Percentiles rank a stretch among this genome's conserved stretches.
Evolutionary conservation across 2,113 vertebrate genomes (phyloP).

Genomic region (Lepidothrix coronata): DNA sequence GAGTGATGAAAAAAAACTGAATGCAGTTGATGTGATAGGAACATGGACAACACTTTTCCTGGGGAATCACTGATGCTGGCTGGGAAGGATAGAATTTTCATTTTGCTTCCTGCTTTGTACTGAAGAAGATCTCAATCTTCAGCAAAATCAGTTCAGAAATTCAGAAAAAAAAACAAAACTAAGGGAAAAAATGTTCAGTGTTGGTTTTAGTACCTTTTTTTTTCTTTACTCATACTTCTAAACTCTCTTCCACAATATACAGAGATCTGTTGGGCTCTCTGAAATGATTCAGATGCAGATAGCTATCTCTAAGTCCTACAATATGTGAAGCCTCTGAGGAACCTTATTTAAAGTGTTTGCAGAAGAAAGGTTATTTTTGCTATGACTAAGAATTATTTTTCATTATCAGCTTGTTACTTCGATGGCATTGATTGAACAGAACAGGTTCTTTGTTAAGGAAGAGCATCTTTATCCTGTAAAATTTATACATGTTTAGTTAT

Average conservation of each 20-base stretch:
- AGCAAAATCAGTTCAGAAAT: neutral
- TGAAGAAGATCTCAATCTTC: neutral
- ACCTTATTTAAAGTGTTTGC: neutral
- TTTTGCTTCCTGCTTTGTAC: neutral
- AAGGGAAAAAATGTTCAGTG: rapidly evolving
- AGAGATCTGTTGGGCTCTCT: neutral
- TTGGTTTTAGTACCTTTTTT: neutral
- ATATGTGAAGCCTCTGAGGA: neutral
- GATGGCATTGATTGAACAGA: neutral
- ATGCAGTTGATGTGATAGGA: neutral
- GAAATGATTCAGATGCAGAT: slow-evolving; percentile 7
- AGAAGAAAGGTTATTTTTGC: neutral
- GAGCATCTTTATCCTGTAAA: neutral
- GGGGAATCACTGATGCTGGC: neutral
- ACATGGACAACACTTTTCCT: neutral
- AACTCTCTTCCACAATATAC: neutral
- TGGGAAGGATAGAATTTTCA: neutral
- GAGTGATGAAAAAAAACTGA: neutral
- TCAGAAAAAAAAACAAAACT: neutral
- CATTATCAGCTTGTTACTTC: neutral
- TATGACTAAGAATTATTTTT: neutral
- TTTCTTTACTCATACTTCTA: neutral
- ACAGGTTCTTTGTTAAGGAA: neutral
- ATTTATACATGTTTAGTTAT: neutral
- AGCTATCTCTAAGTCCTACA: neutral